Base-by-base conservation (phyloP, 2,113 vertebrate genomes). In the Ploceus nigricollis region DNA sequence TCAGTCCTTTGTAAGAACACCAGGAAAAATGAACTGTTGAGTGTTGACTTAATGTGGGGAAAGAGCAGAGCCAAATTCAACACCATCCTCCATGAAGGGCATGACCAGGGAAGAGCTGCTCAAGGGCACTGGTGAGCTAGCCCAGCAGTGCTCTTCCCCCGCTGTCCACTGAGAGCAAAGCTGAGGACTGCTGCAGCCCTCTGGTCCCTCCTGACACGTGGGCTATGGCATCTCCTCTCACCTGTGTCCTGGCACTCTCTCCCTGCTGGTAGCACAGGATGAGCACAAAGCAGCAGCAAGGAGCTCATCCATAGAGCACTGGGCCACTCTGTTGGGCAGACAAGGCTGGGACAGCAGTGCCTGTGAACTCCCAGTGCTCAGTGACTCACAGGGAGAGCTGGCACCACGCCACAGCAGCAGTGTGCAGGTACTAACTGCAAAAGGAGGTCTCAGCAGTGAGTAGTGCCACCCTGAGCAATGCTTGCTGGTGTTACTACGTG, bases 31-130 rank as follows among this genome's bases (percentile, higher is more conserved):
- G 11, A 86, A 47, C 39, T 17, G 27, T 12, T 0, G 1, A 61
- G 58, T 6, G 0, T 20, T 2, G 1, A 30, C 27, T 56, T 18
- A 33, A 40, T 3, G 7, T 1, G 0, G 27, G 48, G 45, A 30
- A 69, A 51, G 40, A 76, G 12, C 1, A 0, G 10, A 10, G 35
- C 48, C 68, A 54, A 76, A 33, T 56, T 63, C 70, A 28, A 6
- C 39, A 10, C 28, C 23, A 9, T 22, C 22, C 35, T 80, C 53
- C 63, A 42, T 0, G 0, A 39, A 24, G 44, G 47, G 33, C 39
- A 76, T 0, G 2, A 21, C 9, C 60, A 33, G 30, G n/a, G 18
- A 69, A 8, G 14, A 44, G 48, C 19, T 51, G 40, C 11, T 28
- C 57, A 68, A 15, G 23, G 15, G 14, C 40, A n/a, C 6, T 30